Percentiles rank a stretch among this genome's conserved stretches.
These are phyloP conservation scores for Mythimna loreyi DNA, from an alignment of 2,888 invertebrate species.

Conservation along the genomic window DNA sequence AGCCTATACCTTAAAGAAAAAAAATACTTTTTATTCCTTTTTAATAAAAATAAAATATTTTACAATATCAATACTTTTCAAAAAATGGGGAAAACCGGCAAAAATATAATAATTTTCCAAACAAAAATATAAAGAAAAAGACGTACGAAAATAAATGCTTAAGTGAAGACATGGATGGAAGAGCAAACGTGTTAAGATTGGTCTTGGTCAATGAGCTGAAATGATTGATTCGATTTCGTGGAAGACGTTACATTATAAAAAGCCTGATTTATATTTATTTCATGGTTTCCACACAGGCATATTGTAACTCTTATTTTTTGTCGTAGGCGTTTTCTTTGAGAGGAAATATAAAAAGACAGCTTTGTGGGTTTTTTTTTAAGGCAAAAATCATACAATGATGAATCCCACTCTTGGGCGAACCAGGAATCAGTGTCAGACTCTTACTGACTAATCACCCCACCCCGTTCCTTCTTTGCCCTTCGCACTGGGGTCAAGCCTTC, in stretches of 20 bases:
- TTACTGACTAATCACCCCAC: too few relatives aligned
- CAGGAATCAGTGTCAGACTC: too few relatives aligned
- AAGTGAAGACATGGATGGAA: conserved; percentile 26
- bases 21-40: too few relatives aligned
- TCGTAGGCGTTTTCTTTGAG: too few relatives aligned
- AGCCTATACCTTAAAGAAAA: too few relatives aligned
- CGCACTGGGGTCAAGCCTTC: too few relatives aligned
- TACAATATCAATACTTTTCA: neutral
- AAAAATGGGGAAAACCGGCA: neutral
- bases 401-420: too few relatives aligned
- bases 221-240: conserved; percentile 51
- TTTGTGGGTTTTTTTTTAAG: too few relatives aligned
- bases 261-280: neutral
- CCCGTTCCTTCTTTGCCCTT: too few relatives aligned
- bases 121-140: neutral
- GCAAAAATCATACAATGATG: too few relatives aligned
- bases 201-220: conserved; percentile 48
- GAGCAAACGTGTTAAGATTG: conserved; percentile 52
- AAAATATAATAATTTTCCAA: conserved; percentile 2
- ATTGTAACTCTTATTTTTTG: too few relatives aligned
- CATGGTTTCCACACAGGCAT: neutral
- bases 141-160: conserved; percentile 16
- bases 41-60: neutral
- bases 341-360: too few relatives aligned
- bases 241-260: conserved; percentile 26